Evolutionary conservation across 2,888 invertebrate genomes (phyloP), one percentile per base, ranked within the genome.

Genomic region (Caenorhabditis parvicauda): DNA sequence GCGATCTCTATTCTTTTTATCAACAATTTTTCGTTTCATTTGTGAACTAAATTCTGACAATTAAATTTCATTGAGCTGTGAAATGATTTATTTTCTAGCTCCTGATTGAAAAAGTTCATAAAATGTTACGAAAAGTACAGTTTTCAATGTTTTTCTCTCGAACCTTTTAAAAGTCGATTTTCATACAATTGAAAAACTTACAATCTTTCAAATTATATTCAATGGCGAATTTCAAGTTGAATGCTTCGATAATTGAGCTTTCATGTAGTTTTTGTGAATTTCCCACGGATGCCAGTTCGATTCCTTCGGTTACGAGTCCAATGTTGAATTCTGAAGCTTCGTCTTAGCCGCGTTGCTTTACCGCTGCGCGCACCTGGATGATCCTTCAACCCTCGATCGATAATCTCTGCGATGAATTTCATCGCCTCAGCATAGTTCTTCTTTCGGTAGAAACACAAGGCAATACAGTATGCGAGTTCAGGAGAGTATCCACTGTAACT

Each of bases 141-240:
- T 32, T 32, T 12, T 32, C 32, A 32, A 42, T 12, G n/a, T 42
- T 7, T 56, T 55, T 7, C 27, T 27, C n/a, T n/a, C n/a, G n/a
- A n/a, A n/a, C n/a, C n/a, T n/a, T n/a, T n/a, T n/a, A n/a, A n/a
- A n/a, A n/a, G n/a, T n/a, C n/a, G 24, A 14, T 28, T 4, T 25
- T 39, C 7, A 22, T 47, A 3, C 35, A 4, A 21, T 9, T 25
- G 42, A n/a, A n/a, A 6, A 38, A 54, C 83, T 82, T 74, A 86
- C 90, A 85, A 82, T 92, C 90, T 82, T 89, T 90, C 48, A 90
- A 86, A 82, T 93, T 91, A 83, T 92, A 98, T 83, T 96, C 95
- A 74, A 98, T 92, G 3, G 96, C 96, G 9, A 96, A 94, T 85
- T 96, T 96, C 22, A 98, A 86, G 84, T 98, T 98, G 81, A 96